These are phyloP conservation scores for Tragelaphus buxtoni DNA, from an alignment of 2,113 vertebrate genomes.

Conservation along the genomic window DNA sequence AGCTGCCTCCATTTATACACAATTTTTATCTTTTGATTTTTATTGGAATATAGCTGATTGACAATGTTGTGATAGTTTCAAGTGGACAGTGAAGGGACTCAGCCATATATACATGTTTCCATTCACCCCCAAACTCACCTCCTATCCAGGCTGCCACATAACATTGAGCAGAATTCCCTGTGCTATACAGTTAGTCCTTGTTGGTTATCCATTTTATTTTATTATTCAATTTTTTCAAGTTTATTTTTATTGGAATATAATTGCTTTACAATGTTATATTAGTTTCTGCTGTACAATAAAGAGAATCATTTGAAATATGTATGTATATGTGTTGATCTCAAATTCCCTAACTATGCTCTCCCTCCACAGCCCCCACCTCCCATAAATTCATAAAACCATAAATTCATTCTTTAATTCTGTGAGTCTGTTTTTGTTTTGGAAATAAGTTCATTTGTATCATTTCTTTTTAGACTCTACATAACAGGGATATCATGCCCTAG, in stretches of 20 bases:
- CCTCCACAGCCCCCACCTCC: background rate
- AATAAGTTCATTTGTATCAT: background rate
- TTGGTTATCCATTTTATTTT: background rate
- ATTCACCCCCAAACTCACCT: background rate
- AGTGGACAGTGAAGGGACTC: background rate
- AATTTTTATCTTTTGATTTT: background rate
- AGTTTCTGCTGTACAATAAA: background rate
- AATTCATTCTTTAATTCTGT: background rate
- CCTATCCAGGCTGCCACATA: background rate
- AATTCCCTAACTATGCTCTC: background rate
- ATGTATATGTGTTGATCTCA: background rate
- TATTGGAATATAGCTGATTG: background rate
- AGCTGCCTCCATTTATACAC: background rate
- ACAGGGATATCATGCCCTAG: background rate
- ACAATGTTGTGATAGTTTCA: background rate
- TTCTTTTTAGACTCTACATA: background rate
- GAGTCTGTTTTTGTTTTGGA: background rate
- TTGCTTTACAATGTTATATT: background rate
- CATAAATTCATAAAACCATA: background rate
- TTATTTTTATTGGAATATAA: background rate
- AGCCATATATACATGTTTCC: background rate
- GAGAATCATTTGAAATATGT: background rate
- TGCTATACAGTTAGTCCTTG: background rate
- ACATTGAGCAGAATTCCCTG: background rate
- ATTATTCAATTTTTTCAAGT: background rate